Base-by-base conservation (phyloP, 2,888 invertebrate genomes). In the Andrena flavipes region DNA sequence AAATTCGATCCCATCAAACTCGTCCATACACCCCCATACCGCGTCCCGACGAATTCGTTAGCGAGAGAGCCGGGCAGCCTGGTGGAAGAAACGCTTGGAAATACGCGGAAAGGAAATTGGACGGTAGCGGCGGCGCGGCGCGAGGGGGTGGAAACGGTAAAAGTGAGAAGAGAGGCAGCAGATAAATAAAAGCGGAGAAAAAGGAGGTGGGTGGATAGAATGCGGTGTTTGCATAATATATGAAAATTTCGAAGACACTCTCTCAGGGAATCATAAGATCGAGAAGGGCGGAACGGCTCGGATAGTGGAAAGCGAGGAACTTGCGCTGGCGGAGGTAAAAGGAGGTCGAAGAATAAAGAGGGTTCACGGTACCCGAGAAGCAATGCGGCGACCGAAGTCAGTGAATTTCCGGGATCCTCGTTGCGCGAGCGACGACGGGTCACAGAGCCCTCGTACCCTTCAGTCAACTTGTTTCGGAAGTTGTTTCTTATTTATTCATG, bases 181-280 rank as follows among this genome's bases (percentile, higher is more conserved):
- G 74, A 65, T 84, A 83, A 84, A 86, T 74, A 82, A 65, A 82
- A 63, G 62, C 64, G 48, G 1, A n/a, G 51, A 42, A 64, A 78
- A 72, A 76, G 63, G 13, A 35, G 42, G 30, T 65, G 6, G 23
- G 64, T 30, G 56, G 80, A 49, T 73, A 63, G 73, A 71, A 75
- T 49, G 69, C 16, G 51, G 71, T 67, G 79, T 88, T 86, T 86
- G 80, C 86, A 84, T 88, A 88, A 88, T 87, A 81, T 88, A 87
- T 81, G 86, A 86, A 87, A 86, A 84, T 88, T 88, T 84, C 72
- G 73, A 79, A 77, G 84, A 75, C 78, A 63, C 62, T 64, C 85
- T 64, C 75, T 79, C 73, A 20, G 65, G 59, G 77, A 81, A 79
- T 85, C 79, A 63, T 60, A 75, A 72, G 63, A 71, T 74, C 78